Evolutionary conservation across 2,797 vertebrate species (phyloP), one percentile per base, ranked within the genome.

Genomic region (Poecilia wingei): DNA sequence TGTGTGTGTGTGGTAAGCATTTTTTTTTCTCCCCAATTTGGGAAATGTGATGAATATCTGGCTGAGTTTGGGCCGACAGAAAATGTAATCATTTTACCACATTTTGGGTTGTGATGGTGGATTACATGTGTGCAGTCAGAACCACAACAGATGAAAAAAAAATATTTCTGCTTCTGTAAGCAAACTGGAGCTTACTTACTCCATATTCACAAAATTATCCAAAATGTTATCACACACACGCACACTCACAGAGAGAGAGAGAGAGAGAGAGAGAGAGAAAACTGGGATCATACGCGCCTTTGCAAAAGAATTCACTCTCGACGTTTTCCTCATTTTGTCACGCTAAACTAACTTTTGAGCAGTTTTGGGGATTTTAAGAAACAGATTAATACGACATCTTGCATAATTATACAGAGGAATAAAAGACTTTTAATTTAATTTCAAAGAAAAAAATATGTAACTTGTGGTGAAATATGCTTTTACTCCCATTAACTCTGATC

Each of bases 41-140:
- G 75, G 47, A 70, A 79, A 55, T 57, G 41, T 78, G 83, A 88
- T 91, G 86, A 75, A 45, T 84, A 90, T 87, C 89, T 77, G 74
- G 33, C 76, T 76, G 74, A 1, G 72, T 79, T 57, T 53, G 74
- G 76, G 76, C 45, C 51, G 74, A 47, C 55, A 18, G 78, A n/a
- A 36, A 79, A 81, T 83, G 71, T 77, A 69, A 84, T 77, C 69
- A 81, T 61, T 86, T 85, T 88, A 91, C 87, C 86, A 81, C 86
- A 92, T 92, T 89, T 78, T 89, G 87, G 85, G 84, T 83, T 79
- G 82, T 83, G 84, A 88, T 84, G 91, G 84, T 89, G 89, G 55
- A 76, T 93, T 87, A 88, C 79, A 78, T 82, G 83, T 85, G 51
- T 79, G 82, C 79, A 76, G 87, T 86, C 78, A 73, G 76, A 57